Base-by-base conservation (phyloP, 1,140 invertebrate genomes). In the Cydia strobilella region DNA sequence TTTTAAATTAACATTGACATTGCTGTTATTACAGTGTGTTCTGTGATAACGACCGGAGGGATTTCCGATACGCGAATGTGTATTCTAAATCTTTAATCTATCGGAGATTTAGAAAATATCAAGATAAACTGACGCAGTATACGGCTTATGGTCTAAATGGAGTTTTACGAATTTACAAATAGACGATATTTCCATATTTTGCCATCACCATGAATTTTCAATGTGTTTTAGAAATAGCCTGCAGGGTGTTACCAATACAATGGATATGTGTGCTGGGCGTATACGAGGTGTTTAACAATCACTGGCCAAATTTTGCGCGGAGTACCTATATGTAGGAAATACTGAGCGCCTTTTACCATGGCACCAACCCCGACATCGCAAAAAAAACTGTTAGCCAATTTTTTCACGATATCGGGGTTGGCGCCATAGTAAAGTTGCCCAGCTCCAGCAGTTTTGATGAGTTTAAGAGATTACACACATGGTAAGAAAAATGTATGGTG, bases 51-150 rank as follows among this genome's bases (percentile, higher is more conserved):
- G 31, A 39, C 15, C 35, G 27, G n/a, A 35, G 25, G 65, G 25
- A 39, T 31, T 66, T 66, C 63, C 65, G 31, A 42, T 69, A 42
- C 65, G 65, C 65, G 27, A 69, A 69, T 35, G 65, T 69, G 35
- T 69, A 31, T 39, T 69, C 65, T 35, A 69, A 69, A 69, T 69
- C 65, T 18, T 69, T 69, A 69, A 69, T 69, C 25, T 69, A 69
- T 39, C 1, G 35, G 65, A 42, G 65, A 35, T 69, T 35, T 69
- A 69, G 35, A 18, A 18, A 35, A 42, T 18, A 69, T 35, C 63
- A 31, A 66, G 25, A 69, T 35, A 35, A 42, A 69, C 65, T 18
- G 65, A 2, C 18, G 65, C 65, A 39, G 31, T 69, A 69, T 9
- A 35, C 10, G 48, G 20, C 9, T 59, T 23, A 59, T 20, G 20